Conservation (phyloP, 2,888 invertebrate species). For the Acholoe squamosa region DNA sequence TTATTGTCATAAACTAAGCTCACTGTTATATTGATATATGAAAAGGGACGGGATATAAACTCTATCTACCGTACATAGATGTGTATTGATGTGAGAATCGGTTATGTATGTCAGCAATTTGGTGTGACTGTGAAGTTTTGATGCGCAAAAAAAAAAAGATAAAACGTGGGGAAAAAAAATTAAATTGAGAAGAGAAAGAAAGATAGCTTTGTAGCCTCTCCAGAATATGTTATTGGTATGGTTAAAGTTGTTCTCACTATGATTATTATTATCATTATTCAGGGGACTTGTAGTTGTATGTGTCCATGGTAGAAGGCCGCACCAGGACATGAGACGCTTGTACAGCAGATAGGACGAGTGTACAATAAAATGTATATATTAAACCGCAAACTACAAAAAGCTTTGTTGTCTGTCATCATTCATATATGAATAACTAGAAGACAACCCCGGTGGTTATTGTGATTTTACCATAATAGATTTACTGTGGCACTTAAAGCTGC, state of each 20-base stretch:
- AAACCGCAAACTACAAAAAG: slow-evolving; percentile 36
- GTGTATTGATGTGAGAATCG: slow-evolving; percentile 53
- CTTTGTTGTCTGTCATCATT: too few relatives aligned
- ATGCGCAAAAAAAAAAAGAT: slow-evolving; percentile 25
- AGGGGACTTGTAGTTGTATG: slow-evolving; percentile 35
- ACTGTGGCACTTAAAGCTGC: too few relatives aligned
- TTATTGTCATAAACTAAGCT: slow-evolving; percentile 27
- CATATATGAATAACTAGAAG: too few relatives aligned
- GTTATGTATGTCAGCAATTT: slow-evolving; percentile 21
- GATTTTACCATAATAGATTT: too few relatives aligned
- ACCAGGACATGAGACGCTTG: slow-evolving; percentile 22
- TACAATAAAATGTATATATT: slow-evolving; percentile 58
- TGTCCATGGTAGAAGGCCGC: slow-evolving; percentile 5
- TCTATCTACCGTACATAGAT: slow-evolving; percentile 52
- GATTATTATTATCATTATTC: slow-evolving; percentile 25
- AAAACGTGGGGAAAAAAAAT: slow-evolving; percentile 38
- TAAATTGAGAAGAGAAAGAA: slow-evolving; percentile 3
- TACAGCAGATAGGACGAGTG: slow-evolving; percentile 44
- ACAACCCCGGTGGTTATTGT: too few relatives aligned
- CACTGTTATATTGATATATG: slow-evolving; percentile 38
- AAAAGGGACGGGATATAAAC: too few relatives aligned
- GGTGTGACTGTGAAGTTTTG: slow-evolving; percentile 52
- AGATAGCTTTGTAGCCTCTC: slow-evolving; percentile 1
- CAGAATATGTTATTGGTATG: slow-evolving; percentile 6
- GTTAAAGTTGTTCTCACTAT: too few relatives aligned